phyloP scores from a whole-genome alignment of 30 jellyfish, hydroid and myxozoan genomes.

The Turritopsis dohrnii region DNA sequence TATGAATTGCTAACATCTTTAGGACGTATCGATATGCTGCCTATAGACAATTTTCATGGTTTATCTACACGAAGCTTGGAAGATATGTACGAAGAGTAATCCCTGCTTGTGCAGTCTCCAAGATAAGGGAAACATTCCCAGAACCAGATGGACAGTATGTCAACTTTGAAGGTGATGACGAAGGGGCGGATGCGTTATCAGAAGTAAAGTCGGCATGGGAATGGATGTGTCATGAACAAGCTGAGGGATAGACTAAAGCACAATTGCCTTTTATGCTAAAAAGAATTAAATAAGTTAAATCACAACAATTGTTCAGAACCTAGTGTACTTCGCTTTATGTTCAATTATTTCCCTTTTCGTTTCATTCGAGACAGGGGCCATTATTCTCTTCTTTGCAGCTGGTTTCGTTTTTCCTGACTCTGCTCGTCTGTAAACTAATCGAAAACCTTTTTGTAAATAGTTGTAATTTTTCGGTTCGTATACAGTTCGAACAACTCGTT shows the following conservation, averaged over 20 bases:
- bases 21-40: conserved; percentile 18
- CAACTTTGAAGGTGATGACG: conserved; percentile 19
- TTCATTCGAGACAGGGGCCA: background rate
- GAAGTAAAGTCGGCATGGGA: conserved; percentile 11
- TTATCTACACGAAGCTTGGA: conserved; percentile 16
- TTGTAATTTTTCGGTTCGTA: background rate
- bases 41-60: conserved; percentile 14
- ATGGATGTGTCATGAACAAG: background rate
- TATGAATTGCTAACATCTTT: background rate
- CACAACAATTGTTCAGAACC: background rate
- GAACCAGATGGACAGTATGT: conserved; percentile 2
- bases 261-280: background rate
- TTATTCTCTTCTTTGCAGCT: background rate
- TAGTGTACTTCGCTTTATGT: background rate
- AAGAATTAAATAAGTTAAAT: background rate
- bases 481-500: conserved; percentile 7
- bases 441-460: background rate
- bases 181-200: conserved; percentile 8
- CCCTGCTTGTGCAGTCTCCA: conserved; percentile 14
- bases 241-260: background rate
- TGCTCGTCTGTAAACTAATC: background rate
- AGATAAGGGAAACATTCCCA: conserved; percentile 14
- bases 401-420: background rate
- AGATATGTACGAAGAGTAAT: conserved; percentile 12
- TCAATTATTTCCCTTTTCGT: background rate